Evolutionary conservation across 2,113 vertebrate genomes (phyloP).

Genomic region (Cyprichromis sp.): DNA sequence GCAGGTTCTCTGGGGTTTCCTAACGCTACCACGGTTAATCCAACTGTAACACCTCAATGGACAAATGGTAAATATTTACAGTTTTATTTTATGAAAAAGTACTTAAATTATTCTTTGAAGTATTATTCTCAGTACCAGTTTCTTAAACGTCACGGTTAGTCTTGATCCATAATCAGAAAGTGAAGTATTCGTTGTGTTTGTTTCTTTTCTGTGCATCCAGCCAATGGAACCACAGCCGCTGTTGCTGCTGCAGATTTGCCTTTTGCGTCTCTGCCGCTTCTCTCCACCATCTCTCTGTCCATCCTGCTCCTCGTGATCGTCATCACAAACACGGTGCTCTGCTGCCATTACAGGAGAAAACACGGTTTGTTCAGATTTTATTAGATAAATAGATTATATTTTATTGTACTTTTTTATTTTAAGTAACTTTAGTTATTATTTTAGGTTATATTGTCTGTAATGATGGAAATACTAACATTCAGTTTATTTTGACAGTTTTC

Average conservation of each 20-base stretch:
- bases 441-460: neutral
- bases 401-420: neutral
- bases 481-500: neutral
- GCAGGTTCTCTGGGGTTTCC: slow-evolving; percentile 58
- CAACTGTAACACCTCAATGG: fast-evolving
- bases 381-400: fast-evolving
- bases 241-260: fast-evolving
- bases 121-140: fast-evolving
- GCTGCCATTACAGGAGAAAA: slow-evolving; percentile 40
- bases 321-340: slow-evolving; percentile 41
- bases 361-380: slow-evolving; percentile 30
- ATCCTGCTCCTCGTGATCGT: slow-evolving; percentile 46
- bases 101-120: fast-evolving
- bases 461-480: neutral
- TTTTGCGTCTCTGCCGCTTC: neutral
- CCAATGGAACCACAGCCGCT: fast-evolving
- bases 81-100: neutral
- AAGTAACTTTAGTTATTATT: neutral
- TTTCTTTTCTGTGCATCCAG: neutral
- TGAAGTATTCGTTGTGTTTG: neutral
- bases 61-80: neutral
- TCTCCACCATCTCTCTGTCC: slow-evolving; percentile 7
- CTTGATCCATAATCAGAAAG: neutral
- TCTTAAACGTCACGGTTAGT: fast-evolving
- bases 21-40: neutral